Evolutionary conservation across 2,888 invertebrate genomes (phyloP).

Genomic region (Dyspetes luteomarginatus): DNA sequence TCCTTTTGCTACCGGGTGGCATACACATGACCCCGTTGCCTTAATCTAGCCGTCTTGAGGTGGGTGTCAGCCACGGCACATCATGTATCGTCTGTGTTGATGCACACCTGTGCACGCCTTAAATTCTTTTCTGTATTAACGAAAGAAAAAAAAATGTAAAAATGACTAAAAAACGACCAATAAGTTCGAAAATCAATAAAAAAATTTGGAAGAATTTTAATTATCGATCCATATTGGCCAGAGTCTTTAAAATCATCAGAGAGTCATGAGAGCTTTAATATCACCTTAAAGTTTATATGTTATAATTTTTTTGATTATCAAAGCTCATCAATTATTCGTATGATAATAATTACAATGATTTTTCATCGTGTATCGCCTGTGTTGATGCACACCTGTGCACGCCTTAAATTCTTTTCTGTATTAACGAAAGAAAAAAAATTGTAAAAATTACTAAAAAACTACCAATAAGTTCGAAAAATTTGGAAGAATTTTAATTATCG

Average conservation of each 20-base stretch:
- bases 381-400: constrained; percentile 23
- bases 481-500: too few species aligned
- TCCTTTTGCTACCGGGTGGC: constrained; percentile 63
- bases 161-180: neutral
- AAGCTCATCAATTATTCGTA: too few species aligned
- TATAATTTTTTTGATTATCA: too few species aligned
- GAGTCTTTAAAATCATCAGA: too few species aligned
- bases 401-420: neutral
- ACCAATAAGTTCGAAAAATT: neutral
- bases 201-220: too few species aligned
- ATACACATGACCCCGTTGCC: constrained; percentile 79
- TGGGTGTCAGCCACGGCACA: constrained; percentile 50
- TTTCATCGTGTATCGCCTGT: constrained; percentile 7
- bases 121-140: neutral
- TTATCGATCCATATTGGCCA: too few species aligned
- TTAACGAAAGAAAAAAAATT: neutral
- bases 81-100: constrained; percentile 10
- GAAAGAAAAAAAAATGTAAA: neutral
- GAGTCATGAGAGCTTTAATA: too few species aligned
- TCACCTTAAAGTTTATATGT: too few species aligned
- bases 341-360: too few species aligned
- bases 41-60: constrained; percentile 76
- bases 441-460: neutral
- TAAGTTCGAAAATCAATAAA: neutral
- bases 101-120: constrained; percentile 18